Evolutionary conservation across 1,140 invertebrate genomes (phyloP), one percentile per base, ranked within the genome.

Genomic region (Papilio helenus): DNA sequence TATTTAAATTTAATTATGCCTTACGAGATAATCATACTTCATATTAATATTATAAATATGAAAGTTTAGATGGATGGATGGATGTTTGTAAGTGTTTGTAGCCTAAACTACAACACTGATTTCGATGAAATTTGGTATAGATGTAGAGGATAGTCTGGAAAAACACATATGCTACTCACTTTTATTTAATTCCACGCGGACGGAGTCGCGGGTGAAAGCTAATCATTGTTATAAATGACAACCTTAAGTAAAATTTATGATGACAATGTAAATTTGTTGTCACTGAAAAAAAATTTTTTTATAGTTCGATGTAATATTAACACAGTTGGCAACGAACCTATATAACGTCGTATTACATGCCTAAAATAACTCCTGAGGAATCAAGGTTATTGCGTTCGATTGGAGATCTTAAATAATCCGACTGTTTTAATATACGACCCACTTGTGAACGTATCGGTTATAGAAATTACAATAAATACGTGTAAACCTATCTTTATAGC

Each of bases 301-400:
- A n/a, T 20, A n/a, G 0, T 39, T 34, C 29, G 5, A 42, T 16
- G 14, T 26, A 20, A 42, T 73, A 73, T 73, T 73, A 73, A 73
- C 72, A 44, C 72, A 44, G 72, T 73, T 73, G 72, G 72, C 72
- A 73, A 34, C 2, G 42, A 16, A 39, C 39, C n/a, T 72, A 39
- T 29, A 42, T 20, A 72, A 10, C 12, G 68, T 72, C 26, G 34
- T 14, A 39, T 39, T 8, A 39, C 34, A 39, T 29, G 14, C 29
- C 18, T 72, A 39, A 72, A 72, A 72, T 72, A 72, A 39, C 71
- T 42, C 71, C 71, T 39, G 71, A 16, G 71, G 34, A 39, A 72
- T 72, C 71, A 72, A 72, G 71, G 71, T 39, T 72, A 72, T 18
- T 72, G 71, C 14, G 29, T 42, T 72, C 34, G 71, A 72, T 72